phyloP scores from a whole-genome alignment of 2,797 vertebrate species.

The Odontamblyopus rebecca region DNA sequence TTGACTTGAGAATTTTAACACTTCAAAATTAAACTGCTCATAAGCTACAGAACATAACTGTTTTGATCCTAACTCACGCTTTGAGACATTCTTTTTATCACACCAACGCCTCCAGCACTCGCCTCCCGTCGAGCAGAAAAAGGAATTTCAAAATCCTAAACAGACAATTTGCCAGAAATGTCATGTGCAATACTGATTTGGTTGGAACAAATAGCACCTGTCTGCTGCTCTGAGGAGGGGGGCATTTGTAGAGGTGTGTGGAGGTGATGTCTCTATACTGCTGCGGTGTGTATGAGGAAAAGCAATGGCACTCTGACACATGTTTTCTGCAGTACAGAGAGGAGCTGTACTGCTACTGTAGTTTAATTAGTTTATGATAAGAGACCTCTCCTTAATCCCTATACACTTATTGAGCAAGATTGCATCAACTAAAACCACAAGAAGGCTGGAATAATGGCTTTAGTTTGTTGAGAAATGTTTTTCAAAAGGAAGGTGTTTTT shows the following conservation, averaged over 20 bases:
- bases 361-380: slow-evolving; percentile 68
- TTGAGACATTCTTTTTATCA: slow-evolving; percentile 44
- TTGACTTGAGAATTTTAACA: background rate
- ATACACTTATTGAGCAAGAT: slow-evolving; percentile 39
- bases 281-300: slow-evolving; percentile 58
- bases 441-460: background rate
- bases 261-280: slow-evolving; percentile 63
- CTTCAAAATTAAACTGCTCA: background rate
- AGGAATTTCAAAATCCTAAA: slow-evolving; percentile 5
- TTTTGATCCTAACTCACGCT: slow-evolving; percentile 31
- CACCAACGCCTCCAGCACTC: slow-evolving; percentile 35
- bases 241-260: slow-evolving; percentile 61
- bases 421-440: slow-evolving; percentile 31
- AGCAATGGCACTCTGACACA: slow-evolving; percentile 56
- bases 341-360: slow-evolving; percentile 30
- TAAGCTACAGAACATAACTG: slow-evolving; percentile 1
- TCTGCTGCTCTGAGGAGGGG: slow-evolving; percentile 37
- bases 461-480: too few species aligned
- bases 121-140: slow-evolving; percentile 25
- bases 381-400: slow-evolving; percentile 47
- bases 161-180: slow-evolving; percentile 19
- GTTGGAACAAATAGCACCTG: slow-evolving; percentile 45
- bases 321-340: slow-evolving; percentile 51
- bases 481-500: too few species aligned
- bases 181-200: slow-evolving; percentile 34